Base-by-base conservation (phyloP, 1,140 invertebrate genomes). In the Cydia splendana region DNA sequence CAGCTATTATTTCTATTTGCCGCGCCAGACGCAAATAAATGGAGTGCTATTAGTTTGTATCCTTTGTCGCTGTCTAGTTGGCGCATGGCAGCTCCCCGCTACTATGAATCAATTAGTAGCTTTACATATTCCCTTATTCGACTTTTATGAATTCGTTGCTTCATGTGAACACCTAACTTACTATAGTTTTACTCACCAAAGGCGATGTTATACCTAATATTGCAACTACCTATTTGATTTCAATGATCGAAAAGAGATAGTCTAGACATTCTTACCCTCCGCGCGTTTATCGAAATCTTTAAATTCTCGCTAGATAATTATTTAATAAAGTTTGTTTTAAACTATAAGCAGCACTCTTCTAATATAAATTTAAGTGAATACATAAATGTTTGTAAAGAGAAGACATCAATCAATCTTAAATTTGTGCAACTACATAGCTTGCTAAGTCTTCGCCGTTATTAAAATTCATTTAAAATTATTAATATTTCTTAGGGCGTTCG, bases 61-160 rank as follows among this genome's bases (percentile, higher is more conserved):
- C 57, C 57, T 62, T 62, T 62, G 57, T 62, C 57, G 57, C 57
- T 62, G 57, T 62, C 57, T 62, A 62, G 57, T 62, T 62, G 57
- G 57, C 57, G 57, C 57, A 12, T 62, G 53, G 57, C 57, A 62
- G 57, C 18, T 62, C 57, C 51, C 7, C 57, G 20, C 57, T 62
- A 62, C 57, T 62, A 62, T 62, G 57, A 62, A 62, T 62, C 57
- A 62, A 62, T 62, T 62, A 62, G 57, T 62, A 62, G 57, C 57
- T 62, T 62, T 62, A 62, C 57, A 62, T 62, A 62, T 20, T 24
- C 10, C 20, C 18, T 62, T 24, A 62, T 24, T 24, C 20, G 57
- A 20, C 20, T 62, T 24, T 20, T 62, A 62, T 62, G 57, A 24
- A 24, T 24, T 7, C 20, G 57, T 62, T 62, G 57, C 57, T 62